These are phyloP conservation scores for Bos taurus DNA, from an alignment of 2,113 vertebrate species.

Conservation along the genomic window DNA sequence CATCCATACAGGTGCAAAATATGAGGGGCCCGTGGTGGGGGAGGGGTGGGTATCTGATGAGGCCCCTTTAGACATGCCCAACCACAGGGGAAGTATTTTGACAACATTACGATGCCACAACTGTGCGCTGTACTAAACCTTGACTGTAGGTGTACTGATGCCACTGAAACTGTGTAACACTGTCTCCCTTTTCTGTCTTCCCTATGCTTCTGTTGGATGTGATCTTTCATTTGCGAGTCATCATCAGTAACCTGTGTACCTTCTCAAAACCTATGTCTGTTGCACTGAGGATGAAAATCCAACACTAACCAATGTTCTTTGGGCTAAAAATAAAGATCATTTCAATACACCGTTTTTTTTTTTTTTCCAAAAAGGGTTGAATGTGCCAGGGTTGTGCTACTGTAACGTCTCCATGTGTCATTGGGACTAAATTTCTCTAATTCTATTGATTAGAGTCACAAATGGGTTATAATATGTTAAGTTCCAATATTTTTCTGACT, in stretches of 20 bases:
- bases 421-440: constrained; percentile 79
- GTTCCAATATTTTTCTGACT: constrained; percentile 89
- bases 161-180: constrained; percentile 82
- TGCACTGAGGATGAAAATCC: constrained; percentile 86
- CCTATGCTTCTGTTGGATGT: constrained; percentile 83
- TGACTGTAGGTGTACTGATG: constrained; percentile 72
- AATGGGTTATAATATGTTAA: constrained; percentile 84
- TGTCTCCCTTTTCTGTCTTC: constrained; percentile 84
- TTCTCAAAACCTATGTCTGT: constrained; percentile 84
- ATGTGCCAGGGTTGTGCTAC: constrained; percentile 80
- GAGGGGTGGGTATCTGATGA: neutral
- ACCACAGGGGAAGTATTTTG: neutral
- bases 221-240: constrained; percentile 83
- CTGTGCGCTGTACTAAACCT: constrained; percentile 75
- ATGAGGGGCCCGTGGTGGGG: neutral
- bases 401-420: constrained; percentile 80
- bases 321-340: constrained; percentile 80
- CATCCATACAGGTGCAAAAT: constrained; percentile 4
- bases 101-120: neutral
- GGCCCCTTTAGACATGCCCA: neutral
- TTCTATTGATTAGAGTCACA: constrained; percentile 81
- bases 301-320: constrained; percentile 80
- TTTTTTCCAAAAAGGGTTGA: constrained; percentile 78
- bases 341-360: constrained; percentile 59
- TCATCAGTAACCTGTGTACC: constrained; percentile 84